Evolutionary conservation across 37 sponge, comb jelly and placozoan genomes (phyloP).

Genomic region (Bolinopsis microptera): DNA sequence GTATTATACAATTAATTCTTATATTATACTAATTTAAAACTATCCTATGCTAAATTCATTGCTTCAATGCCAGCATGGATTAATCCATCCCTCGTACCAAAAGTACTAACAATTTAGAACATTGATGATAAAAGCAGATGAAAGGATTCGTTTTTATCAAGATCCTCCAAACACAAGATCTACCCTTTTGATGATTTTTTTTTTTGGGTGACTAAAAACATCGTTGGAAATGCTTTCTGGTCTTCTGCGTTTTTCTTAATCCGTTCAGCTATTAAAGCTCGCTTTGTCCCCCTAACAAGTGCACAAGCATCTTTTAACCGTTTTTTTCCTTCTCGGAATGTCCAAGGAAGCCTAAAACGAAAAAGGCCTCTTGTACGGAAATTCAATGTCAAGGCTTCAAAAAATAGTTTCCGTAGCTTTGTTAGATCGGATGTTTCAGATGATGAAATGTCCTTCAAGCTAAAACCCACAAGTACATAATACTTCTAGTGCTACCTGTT

Average conservation of each 20-base stretch:
- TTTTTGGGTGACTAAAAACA: not conserved
- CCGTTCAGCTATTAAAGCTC: not conserved
- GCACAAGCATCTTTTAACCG: not conserved
- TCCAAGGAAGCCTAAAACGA: not conserved
- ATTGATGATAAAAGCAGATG: too few relatives aligned
- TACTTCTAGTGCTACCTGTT: not conserved
- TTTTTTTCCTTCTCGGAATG: not conserved
- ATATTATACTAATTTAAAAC: too few relatives aligned
- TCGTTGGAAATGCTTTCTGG: not conserved
- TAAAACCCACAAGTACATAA: not conserved
- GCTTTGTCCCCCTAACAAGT: not conserved
- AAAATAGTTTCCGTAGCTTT: too few relatives aligned
- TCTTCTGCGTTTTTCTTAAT: not conserved
- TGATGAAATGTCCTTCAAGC: not conserved
- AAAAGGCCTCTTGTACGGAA: not conserved
- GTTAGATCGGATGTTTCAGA: not conserved
- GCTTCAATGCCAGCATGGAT: too few relatives aligned
- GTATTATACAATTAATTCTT: too few relatives aligned
- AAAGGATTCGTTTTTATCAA: too few relatives aligned
- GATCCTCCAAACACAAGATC: too few relatives aligned
- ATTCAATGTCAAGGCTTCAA: not conserved
- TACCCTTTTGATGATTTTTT: not conserved
- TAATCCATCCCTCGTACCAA: too few relatives aligned
- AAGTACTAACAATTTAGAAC: too few relatives aligned
- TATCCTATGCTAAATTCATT: too few relatives aligned